phyloP scores from a whole-genome alignment of 2,113 vertebrate species.

The Megalops atlanticus region DNA sequence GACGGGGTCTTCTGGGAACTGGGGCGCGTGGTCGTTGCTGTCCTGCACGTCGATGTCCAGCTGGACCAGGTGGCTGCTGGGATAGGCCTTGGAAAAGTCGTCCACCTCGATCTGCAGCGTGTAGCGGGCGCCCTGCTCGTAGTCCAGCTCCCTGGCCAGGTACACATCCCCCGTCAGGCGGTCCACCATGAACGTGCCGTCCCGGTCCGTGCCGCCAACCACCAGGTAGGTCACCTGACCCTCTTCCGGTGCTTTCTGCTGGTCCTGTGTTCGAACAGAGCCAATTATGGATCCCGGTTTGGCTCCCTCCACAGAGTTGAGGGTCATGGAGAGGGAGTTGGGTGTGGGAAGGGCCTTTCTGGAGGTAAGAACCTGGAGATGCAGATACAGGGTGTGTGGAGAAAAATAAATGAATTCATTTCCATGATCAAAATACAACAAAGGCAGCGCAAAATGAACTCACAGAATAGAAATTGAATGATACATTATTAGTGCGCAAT shows the following conservation, averaged over 20 bases:
- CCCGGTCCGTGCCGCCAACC: conserved; percentile 80
- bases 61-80: conserved; percentile 79
- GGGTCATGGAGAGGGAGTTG: conserved; percentile 76
- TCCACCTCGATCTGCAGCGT: conserved; percentile 83
- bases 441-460: neutral
- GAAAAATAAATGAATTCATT: neutral
- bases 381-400: neutral
- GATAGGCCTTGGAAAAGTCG: conserved; percentile 72
- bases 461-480: neutral
- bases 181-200: conserved; percentile 89
- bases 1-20: conserved; percentile 88
- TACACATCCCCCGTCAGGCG: conserved; percentile 83
- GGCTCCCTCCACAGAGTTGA: conserved; percentile 80
- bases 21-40: conserved; percentile 87
- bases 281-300: conserved; percentile 86
- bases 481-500: neutral
- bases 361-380: conserved; percentile 78
- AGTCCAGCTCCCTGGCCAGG: conserved; percentile 85
- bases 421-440: neutral
- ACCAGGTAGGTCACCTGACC: conserved; percentile 84
- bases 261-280: conserved; percentile 66
- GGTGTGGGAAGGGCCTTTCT: conserved; percentile 65
- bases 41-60: conserved; percentile 88
- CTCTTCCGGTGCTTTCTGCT: conserved; percentile 36
- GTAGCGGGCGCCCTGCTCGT: conserved; percentile 80